Evolutionary conservation across 64 coral and sea anemone species (phyloP).

Genomic region (Hydrozoanthus tunicans): DNA sequence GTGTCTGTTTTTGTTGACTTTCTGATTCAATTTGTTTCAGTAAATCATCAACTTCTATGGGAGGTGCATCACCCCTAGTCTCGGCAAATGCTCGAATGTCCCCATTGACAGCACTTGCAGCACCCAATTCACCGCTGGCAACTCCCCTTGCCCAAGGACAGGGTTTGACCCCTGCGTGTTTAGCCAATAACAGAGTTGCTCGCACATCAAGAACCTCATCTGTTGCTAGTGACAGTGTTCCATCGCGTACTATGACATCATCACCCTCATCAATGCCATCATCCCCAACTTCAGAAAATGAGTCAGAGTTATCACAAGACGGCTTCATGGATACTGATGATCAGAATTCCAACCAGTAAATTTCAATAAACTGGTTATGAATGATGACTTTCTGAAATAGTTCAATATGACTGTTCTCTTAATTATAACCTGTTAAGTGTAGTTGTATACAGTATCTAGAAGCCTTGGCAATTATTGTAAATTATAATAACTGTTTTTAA

Average conservation of each 20-base stretch:
- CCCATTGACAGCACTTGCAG: slow-evolving; percentile 58
- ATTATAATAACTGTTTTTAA: slow-evolving; percentile 4
- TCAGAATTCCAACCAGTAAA: slow-evolving; percentile 71
- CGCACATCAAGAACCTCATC: slow-evolving; percentile 92
- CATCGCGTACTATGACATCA: slow-evolving; percentile 75
- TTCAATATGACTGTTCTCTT: not conserved
- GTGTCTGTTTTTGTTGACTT: too few species aligned
- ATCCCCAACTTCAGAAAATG: slow-evolving; percentile 84
- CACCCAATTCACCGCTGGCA: slow-evolving; percentile 83
- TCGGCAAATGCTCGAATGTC: slow-evolving; percentile 85
- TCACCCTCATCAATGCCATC: slow-evolving; percentile 93
- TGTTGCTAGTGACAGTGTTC: slow-evolving; percentile 88
- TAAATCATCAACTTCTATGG: slow-evolving; percentile 54
- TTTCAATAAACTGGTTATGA: not conserved
- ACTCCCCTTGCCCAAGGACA: slow-evolving; percentile 79
- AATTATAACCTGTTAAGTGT: not conserved
- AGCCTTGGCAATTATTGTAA: not conserved
- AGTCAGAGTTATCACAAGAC: slow-evolving; percentile 91
- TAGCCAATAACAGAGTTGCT: slow-evolving; percentile 59
- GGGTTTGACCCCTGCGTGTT: slow-evolving; percentile 33
- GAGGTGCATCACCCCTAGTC: slow-evolving; percentile 70
- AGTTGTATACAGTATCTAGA: slow-evolving; percentile 1
- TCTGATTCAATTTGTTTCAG: slow-evolving; percentile 5
- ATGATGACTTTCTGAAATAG: not conserved
- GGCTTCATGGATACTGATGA: slow-evolving; percentile 91